A percentile compares a stretch with the other conserved stretches of the same genome.
These are phyloP conservation scores for Coenonympha arcania DNA, from an alignment of 2,888 invertebrate genomes.

Conservation along the genomic window DNA sequence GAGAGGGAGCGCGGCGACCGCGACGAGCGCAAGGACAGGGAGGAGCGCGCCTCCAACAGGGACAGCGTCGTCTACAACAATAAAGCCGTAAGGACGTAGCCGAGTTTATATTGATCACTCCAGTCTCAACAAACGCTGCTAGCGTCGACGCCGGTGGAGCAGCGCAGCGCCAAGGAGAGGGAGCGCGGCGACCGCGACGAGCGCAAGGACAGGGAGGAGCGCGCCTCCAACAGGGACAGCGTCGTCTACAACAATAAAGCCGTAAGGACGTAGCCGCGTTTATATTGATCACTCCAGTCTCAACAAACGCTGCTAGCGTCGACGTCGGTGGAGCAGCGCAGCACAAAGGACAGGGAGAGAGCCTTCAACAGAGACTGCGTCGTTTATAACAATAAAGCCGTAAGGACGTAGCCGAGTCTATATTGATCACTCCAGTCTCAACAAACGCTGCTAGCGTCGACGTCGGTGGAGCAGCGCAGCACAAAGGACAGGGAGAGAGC, in stretches of 20 bases:
- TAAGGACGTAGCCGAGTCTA: too few relatives aligned
- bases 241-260: slow-evolving; percentile 54
- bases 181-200: slow-evolving; percentile 35
- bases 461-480: slow-evolving; percentile 52
- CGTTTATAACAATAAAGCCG: too few relatives aligned
- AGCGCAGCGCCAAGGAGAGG: slow-evolving; percentile 56
- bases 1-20: slow-evolving; percentile 43
- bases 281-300: slow-evolving; percentile 38
- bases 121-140: slow-evolving; percentile 54
- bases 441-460: slow-evolving; percentile 50
- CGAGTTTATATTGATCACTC: too few relatives aligned
- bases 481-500: slow-evolving; percentile 38
- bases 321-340: slow-evolving; percentile 58
- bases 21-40: too few relatives aligned
- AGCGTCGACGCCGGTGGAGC: slow-evolving; percentile 56
- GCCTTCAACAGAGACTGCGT: too few relatives aligned
- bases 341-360: slow-evolving; percentile 51
- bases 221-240: slow-evolving; percentile 48
- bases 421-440: too few relatives aligned
- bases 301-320: slow-evolving; percentile 54
- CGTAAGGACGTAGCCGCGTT: slow-evolving; percentile 40
- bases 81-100: too few relatives aligned
- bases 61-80: too few relatives aligned
- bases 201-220: slow-evolving; percentile 29
- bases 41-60: too few relatives aligned